Conservation (phyloP, 2,113 vertebrate species). For the Lontra canadensis region DNA sequence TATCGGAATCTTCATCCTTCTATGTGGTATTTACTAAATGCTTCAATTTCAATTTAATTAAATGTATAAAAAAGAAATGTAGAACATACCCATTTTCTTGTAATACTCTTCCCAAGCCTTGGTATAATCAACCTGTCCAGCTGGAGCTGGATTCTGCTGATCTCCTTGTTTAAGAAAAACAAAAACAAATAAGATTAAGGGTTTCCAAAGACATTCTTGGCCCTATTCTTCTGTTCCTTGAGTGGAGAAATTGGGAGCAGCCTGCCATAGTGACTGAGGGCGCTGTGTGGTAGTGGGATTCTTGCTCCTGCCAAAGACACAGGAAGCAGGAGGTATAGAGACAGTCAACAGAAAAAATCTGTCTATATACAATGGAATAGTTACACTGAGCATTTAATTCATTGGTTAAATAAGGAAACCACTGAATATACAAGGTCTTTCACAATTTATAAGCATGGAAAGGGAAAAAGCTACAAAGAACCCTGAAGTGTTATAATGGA, state of each 20-base stretch:
- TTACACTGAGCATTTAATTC: background rate
- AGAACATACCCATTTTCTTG: slow-evolving; percentile 97
- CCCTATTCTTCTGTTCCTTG: background rate
- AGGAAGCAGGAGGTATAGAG: background rate
- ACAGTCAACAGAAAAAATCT: background rate
- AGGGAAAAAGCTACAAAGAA: background rate
- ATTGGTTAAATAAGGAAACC: background rate
- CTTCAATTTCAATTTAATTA: background rate
- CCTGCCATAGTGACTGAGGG: background rate
- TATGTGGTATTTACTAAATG: slow-evolving; percentile 9
- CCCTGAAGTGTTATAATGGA: background rate
- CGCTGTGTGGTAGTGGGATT: background rate
- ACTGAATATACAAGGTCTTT: background rate
- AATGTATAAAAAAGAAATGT: background rate
- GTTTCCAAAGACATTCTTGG: background rate
- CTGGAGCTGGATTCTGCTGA: slow-evolving; percentile 97
- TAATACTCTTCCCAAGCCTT: slow-evolving; percentile 99
- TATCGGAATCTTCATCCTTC: background rate
- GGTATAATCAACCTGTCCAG: slow-evolving; percentile 99
- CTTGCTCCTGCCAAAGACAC: background rate
- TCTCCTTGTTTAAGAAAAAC: slow-evolving; percentile 88
- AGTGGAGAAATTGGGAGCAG: background rate
- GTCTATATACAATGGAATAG: background rate
- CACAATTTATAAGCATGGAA: background rate
- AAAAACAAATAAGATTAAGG: background rate